Percentiles rank a stretch among this genome's conserved stretches.
Conservation (phyloP, 2,888 invertebrate species). For the Tetanocera ferruginea region DNA sequence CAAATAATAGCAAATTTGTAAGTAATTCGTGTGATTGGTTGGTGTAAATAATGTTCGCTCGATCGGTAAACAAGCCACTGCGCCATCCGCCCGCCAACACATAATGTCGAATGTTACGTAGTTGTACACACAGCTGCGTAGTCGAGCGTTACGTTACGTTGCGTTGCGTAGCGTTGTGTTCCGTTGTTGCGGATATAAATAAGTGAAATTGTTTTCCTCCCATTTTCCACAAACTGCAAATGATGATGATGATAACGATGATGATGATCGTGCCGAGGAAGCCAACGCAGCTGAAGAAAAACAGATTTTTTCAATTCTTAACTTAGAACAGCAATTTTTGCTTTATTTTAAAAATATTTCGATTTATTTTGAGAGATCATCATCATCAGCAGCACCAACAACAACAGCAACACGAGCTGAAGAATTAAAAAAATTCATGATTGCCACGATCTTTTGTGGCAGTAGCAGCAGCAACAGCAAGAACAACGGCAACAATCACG, state of each 20-base stretch:
- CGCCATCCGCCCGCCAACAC: conserved; percentile 8
- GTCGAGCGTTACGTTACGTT: conserved; percentile 23
- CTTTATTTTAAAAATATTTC: conserved; percentile 62
- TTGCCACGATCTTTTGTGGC: conserved; percentile 23
- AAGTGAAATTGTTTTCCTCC: conserved; percentile 53
- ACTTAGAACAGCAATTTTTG: conserved; percentile 44
- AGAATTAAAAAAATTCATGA: conserved; percentile 41
- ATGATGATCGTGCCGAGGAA: conserved; percentile 28
- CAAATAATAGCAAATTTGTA: neutral
- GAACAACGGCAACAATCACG: conserved; percentile 20
- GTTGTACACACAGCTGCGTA: neutral
- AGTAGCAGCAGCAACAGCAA: conserved; percentile 30
- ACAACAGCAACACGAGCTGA: conserved; percentile 41
- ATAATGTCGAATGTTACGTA: neutral
- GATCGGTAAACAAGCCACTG: conserved; percentile 27
- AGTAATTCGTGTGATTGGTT: conserved; percentile 41
- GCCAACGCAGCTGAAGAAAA: conserved; percentile 45
- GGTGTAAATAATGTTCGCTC: conserved; percentile 34
- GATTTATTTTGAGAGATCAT: conserved; percentile 63
- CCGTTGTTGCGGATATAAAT: conserved; percentile 48
- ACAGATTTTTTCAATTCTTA: conserved; percentile 46
- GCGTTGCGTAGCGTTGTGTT: conserved; percentile 38
- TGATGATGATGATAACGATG: conserved; percentile 49
- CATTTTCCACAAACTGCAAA: conserved; percentile 41
- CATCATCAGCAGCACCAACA: conserved; percentile 47